phyloP scores from a whole-genome alignment of 1,140 invertebrate species.

The Tetranychus urticae region DNA sequence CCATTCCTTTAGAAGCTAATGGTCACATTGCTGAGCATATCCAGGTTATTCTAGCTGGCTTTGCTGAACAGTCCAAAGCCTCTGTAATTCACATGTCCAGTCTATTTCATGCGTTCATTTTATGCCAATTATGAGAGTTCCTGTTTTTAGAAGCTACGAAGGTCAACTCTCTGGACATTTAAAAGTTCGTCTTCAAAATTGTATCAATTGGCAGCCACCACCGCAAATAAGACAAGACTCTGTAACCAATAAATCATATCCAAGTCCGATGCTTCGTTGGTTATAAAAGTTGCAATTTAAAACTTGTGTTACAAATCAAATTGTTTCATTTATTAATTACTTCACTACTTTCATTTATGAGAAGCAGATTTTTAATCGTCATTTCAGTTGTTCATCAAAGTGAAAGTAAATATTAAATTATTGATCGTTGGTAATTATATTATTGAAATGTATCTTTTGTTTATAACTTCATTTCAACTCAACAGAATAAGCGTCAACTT shows the following conservation, averaged over 20 bases:
- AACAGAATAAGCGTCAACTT: too few relatives aligned
- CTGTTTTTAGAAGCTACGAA: conserved; percentile 4
- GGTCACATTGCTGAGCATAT: conserved; percentile 91
- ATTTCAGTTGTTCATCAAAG: conserved; percentile 16
- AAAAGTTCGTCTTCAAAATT: conserved; percentile 62
- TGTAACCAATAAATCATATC: conserved; percentile 11
- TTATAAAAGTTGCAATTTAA: conserved; percentile 83
- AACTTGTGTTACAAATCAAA: conserved; percentile 19
- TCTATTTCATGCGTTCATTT: conserved; percentile 38
- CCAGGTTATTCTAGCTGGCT: conserved; percentile 72
- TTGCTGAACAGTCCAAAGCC: conserved; percentile 80
- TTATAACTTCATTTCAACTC: too few relatives aligned
- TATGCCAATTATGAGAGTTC: conserved; percentile 49
- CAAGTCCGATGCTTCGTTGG: conserved; percentile 43
- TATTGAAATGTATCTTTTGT: too few relatives aligned
- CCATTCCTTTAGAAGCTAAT: conserved; percentile 81
- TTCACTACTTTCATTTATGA: conserved; percentile 21
- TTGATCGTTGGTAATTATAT: too few relatives aligned
- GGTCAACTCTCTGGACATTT: conserved; percentile 64
- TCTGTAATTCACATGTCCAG: conserved; percentile 74
- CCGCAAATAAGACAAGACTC: conserved; percentile 19
- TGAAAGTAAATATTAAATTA: too few relatives aligned
- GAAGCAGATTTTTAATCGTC: too few relatives aligned
- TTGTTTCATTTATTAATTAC: too few relatives aligned
- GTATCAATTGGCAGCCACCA: conserved; percentile 40